A percentile compares a stretch with the other conserved stretches of the same genome.
Evolutionary conservation across 2,113 vertebrate species (phyloP).

Genomic region (Haplochromis vanheusdeni): DNA sequence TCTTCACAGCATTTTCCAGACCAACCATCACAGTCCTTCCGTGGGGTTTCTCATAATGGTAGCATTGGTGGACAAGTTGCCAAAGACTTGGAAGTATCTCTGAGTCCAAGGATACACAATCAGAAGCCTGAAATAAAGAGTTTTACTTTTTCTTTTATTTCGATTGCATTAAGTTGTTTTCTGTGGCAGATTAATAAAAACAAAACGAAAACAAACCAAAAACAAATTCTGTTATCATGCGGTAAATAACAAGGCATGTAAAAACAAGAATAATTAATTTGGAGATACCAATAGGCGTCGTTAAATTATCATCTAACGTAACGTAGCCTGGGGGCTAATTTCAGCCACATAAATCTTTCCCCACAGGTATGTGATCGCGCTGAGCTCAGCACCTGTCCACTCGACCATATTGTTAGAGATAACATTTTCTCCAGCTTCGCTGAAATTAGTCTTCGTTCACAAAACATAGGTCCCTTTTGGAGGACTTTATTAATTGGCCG

Average conservation of each 20-base stretch:
- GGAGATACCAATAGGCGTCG: not conserved
- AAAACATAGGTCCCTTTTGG: not conserved
- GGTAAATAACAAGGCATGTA: not conserved
- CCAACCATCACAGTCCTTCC: conserved; percentile 70
- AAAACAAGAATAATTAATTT: not conserved
- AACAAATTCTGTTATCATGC: not conserved
- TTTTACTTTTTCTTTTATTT: too few species aligned
- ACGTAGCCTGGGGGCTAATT: conserved; percentile 32
- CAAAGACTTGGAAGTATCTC: conserved; percentile 78
- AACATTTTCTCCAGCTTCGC: not conserved
- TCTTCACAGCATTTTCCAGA: conserved; percentile 67
- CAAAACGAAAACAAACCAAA: too few species aligned
- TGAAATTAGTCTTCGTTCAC: not conserved
- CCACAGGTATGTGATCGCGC: conserved; percentile 24
- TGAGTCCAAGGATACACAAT: conserved; percentile 69
- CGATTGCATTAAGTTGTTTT: not conserved
- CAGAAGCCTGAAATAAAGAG: conserved; percentile 58
- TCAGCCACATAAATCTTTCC: conserved; percentile 6
- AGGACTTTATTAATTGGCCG: conserved; percentile 1
- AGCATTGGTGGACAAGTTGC: conserved; percentile 65
- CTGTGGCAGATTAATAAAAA: not conserved
- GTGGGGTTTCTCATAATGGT: conserved; percentile 61
- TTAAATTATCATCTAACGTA: not conserved
- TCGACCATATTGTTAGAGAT: conserved; percentile 41
- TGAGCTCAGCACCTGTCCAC: conserved; percentile 55